phyloP scores from a whole-genome alignment of 1,140 invertebrate genomes.

The Drosophila sturtevanti region DNA sequence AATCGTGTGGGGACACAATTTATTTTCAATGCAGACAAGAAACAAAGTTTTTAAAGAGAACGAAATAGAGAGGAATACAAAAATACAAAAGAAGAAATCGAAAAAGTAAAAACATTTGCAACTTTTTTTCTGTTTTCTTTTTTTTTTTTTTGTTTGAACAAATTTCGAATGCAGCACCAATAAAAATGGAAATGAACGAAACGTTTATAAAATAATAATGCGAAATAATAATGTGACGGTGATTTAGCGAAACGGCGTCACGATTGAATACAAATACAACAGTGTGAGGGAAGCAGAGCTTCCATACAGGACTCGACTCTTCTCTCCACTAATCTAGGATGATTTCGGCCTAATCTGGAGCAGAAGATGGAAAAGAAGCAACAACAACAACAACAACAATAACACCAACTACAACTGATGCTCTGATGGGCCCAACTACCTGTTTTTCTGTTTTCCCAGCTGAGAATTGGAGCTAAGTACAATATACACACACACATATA shows the following conservation, averaged over 20 bases:
- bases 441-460: constrained; percentile 59
- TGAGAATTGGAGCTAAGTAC: constrained; percentile 26
- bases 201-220: constrained; percentile 82
- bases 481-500: neutral
- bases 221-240: constrained; percentile 81
- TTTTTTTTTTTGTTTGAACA: constrained; percentile 9
- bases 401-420: constrained; percentile 9
- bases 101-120: constrained; percentile 65
- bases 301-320: constrained; percentile 22
- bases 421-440: constrained; percentile 65
- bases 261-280: constrained; percentile 82
- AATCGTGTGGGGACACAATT: constrained; percentile 20
- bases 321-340: constrained; percentile 71
- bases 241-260: constrained; percentile 80
- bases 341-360: constrained; percentile 79
- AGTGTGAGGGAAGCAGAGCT: constrained; percentile 8
- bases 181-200: constrained; percentile 82
- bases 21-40: neutral
- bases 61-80: constrained; percentile 11
- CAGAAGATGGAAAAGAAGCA: constrained; percentile 46
- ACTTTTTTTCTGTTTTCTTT: constrained; percentile 12
- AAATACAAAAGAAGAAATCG: constrained; percentile 4
- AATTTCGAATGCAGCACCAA: constrained; percentile 73
- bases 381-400: constrained; percentile 10
- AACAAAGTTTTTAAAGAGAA: constrained; percentile 24